Percentiles rank a stretch among this genome's conserved stretches.
Conservation (phyloP, 2,113 vertebrate genomes). For the Thunnus maccoyii region DNA sequence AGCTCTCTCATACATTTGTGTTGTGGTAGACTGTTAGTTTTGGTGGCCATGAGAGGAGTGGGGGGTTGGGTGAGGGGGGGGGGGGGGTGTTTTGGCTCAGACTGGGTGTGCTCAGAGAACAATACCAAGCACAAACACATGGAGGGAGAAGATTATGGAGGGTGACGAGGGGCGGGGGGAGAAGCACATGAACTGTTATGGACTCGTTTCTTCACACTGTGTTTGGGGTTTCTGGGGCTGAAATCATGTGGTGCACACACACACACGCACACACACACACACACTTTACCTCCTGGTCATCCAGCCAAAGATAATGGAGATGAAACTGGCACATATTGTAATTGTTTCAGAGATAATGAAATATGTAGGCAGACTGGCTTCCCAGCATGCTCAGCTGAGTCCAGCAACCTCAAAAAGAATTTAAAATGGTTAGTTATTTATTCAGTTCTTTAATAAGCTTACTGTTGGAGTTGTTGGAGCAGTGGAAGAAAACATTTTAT, state of each 20-base stretch:
- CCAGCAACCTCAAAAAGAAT: constrained; percentile 59
- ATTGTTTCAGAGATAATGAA: constrained; percentile 42
- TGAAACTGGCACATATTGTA: constrained; percentile 42
- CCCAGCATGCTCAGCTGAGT: constrained; percentile 26
- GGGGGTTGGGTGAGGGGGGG: neutral
- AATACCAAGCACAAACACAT: constrained; percentile 53
- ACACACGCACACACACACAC: neutral
- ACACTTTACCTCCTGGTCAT: constrained; percentile 6
- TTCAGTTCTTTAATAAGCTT: constrained; percentile 6
- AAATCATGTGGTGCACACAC: neutral
- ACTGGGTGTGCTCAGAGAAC: constrained; percentile 44
- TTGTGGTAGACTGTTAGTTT: constrained; percentile 7
- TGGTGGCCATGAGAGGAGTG: constrained; percentile 35
- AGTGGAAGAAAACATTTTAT: neutral
- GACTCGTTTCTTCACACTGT: neutral
- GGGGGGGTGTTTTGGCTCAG: constrained; percentile 31
- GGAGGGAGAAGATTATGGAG: constrained; percentile 27
- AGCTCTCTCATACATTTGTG: neutral
- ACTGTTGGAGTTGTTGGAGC: neutral
- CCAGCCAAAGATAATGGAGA: constrained; percentile 24
- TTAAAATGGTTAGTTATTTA: constrained; percentile 27
- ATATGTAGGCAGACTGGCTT: constrained; percentile 46
- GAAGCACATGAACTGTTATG: neutral
- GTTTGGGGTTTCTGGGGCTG: neutral
- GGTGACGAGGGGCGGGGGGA: neutral